Percentiles rank a stretch among this genome's conserved stretches.
Conservation (phyloP, 2,797 vertebrate species). For the Limosa lapponica region DNA sequence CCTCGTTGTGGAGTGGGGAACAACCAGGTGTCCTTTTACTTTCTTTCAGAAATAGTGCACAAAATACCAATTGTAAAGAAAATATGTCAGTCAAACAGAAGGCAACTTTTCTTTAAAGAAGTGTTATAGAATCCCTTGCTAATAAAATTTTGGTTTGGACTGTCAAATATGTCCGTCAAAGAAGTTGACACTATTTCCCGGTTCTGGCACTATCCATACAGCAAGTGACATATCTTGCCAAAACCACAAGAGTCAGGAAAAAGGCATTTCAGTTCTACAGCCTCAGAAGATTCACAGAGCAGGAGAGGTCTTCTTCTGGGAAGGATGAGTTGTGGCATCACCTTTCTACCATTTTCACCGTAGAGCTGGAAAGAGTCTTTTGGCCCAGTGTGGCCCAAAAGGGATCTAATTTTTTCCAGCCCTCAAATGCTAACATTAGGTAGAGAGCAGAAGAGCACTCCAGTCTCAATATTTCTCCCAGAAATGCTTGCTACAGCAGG, state of each 20-base stretch:
- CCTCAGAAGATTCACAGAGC: not conserved
- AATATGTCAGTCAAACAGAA: not conserved
- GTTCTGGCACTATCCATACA: not conserved
- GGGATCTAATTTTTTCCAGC: not conserved
- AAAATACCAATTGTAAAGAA: not conserved
- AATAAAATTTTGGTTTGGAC: not conserved
- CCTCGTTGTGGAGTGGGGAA: not conserved
- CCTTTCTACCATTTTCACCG: not conserved
- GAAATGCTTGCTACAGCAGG: not conserved
- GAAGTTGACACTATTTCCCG: not conserved
- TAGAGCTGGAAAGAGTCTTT: not conserved
- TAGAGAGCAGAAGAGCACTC: not conserved
- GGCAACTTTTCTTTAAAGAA: not conserved
- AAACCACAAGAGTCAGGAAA: not conserved
- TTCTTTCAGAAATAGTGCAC: not conserved
- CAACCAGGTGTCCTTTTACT: not conserved
- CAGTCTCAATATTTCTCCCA: not conserved
- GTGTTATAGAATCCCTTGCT: not conserved
- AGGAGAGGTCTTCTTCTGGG: not conserved
- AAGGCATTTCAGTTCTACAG: not conserved
- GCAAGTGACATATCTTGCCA: not conserved
- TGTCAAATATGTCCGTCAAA: not conserved
- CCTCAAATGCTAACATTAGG: not conserved
- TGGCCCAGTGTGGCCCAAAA: not conserved
- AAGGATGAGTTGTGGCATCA: not conserved